These are phyloP conservation scores for Rhea pennata DNA, from an alignment of 2,113 vertebrate genomes.

Conservation along the genomic window DNA sequence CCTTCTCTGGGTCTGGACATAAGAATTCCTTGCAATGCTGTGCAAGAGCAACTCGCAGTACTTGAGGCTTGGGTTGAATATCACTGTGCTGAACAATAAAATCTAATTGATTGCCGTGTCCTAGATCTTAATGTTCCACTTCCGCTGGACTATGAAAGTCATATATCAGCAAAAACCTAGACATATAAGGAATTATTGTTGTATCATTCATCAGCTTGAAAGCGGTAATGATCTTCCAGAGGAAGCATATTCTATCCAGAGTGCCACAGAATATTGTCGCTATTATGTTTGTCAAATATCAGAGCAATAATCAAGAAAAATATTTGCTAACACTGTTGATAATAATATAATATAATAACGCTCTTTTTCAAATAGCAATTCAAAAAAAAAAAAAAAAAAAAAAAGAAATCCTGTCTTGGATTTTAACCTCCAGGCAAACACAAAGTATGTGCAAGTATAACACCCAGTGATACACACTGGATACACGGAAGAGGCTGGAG, in stretches of 20 bases:
- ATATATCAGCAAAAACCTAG: not conserved
- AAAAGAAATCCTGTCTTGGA: not conserved
- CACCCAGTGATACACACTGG: rapidly evolving
- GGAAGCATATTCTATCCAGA: not conserved
- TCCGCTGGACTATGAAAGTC: slow-evolving; percentile 19
- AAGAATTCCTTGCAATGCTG: not conserved
- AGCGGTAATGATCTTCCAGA: not conserved
- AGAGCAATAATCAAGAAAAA: not conserved
- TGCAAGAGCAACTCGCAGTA: not conserved
- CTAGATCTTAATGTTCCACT: slow-evolving; percentile 25
- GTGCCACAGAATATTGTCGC: not conserved
- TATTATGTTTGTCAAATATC: not conserved
- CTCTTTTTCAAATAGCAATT: not conserved
- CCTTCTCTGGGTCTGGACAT: not conserved
- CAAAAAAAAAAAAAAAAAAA: no score
- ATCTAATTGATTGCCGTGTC: slow-evolving; percentile 37
- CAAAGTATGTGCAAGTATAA: not conserved
- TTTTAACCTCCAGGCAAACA: not conserved
- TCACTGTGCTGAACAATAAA: slow-evolving; percentile 23
- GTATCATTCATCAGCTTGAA: not conserved
- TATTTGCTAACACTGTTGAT: not conserved
- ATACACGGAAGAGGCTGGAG: not conserved
- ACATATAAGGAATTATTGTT: not conserved
- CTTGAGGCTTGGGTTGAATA: not conserved
- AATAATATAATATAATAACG: not conserved